phyloP scores from a whole-genome alignment of 2,113 vertebrate genomes.

The Pterocles gutturalis region DNA sequence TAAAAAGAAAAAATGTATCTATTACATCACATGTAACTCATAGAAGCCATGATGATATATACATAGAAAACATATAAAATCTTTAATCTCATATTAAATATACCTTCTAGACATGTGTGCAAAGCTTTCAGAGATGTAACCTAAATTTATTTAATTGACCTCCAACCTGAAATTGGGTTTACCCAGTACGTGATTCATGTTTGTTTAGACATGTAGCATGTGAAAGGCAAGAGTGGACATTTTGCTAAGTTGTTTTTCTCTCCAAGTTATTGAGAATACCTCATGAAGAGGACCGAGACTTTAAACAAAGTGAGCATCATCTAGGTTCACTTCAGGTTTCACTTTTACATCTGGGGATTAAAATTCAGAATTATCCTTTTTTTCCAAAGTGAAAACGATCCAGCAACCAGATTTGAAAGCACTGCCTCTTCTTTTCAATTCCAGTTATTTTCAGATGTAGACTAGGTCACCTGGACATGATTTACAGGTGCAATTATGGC shows the following conservation, averaged over 20 bases:
- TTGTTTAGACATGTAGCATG: background rate
- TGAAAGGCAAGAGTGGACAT: background rate
- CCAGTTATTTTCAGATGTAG: background rate
- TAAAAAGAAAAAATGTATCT: background rate
- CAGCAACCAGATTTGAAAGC: background rate
- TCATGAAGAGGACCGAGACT: background rate
- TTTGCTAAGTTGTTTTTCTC: background rate
- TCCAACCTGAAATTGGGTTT: background rate
- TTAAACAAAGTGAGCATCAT: background rate
- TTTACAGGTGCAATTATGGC: background rate
- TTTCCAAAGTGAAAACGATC: background rate
- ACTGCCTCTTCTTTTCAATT: background rate
- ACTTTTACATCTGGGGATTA: background rate
- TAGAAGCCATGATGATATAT: rapidly evolving
- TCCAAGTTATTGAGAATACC: background rate
- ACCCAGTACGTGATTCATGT: background rate
- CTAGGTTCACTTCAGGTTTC: background rate
- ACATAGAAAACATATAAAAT: background rate
- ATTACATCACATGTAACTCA: background rate
- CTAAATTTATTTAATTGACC: background rate
- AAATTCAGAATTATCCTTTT: background rate
- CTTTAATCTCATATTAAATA: background rate
- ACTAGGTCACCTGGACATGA: background rate
- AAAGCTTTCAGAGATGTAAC: background rate
- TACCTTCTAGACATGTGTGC: background rate